phyloP scores from a whole-genome alignment of 2,888 invertebrate genomes.

The Heteromurus nitidus region DNA sequence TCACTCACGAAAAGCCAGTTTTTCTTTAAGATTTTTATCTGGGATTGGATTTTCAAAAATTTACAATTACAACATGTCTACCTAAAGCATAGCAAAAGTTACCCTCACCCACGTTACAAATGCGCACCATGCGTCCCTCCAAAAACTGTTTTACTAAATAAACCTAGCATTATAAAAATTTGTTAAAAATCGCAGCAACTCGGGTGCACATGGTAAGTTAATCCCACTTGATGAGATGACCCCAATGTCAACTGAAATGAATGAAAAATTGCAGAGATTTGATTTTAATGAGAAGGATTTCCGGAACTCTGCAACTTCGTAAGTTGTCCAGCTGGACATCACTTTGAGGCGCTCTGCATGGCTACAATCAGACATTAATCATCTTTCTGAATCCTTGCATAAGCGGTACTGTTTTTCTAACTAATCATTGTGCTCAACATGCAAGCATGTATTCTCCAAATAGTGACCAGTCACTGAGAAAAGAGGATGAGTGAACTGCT shows the following conservation, averaged over 20 bases:
- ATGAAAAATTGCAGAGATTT: conserved; percentile 37
- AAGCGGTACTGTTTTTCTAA: conserved; percentile 30
- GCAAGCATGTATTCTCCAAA: no score
- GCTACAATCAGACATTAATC: neutral
- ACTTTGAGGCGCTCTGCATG: neutral
- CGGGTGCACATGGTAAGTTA: neutral
- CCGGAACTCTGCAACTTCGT: conserved; percentile 32
- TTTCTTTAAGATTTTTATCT: no score
- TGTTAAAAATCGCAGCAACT: neutral
- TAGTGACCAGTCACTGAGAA: no score
- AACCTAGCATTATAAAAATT: neutral
- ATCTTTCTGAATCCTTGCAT: neutral
- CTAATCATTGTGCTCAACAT: no score
- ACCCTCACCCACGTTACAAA: no score
- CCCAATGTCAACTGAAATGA: neutral
- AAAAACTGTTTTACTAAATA: no score
- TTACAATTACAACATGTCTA: no score
- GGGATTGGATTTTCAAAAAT: no score
- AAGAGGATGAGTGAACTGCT: no score
- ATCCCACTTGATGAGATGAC: neutral
- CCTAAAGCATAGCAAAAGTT: no score
- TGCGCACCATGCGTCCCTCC: no score
- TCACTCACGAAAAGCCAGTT: no score
- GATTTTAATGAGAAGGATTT: conserved; percentile 56
- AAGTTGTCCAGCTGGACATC: conserved; percentile 14